Evolutionary conservation across 2,888 invertebrate species (phyloP), one percentile per base, ranked within the genome.

Genomic region (Oligia fasciuncula): DNA sequence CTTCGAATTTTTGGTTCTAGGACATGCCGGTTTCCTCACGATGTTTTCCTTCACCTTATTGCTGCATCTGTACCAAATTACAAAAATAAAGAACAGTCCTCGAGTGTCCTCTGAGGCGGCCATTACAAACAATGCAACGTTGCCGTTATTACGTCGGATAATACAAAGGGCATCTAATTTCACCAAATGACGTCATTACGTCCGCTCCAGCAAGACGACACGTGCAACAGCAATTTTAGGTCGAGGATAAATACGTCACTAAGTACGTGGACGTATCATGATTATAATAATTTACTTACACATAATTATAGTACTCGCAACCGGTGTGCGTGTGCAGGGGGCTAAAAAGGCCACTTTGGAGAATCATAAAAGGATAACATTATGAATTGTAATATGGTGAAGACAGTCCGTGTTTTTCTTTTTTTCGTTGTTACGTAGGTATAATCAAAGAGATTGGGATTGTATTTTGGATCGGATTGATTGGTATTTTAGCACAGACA

Each of bases 101-200:
- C 49, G 4, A 54, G 19, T 67, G 46, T 29, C 49, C 49, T 51
- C 29, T 17, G 17, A 43, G n/a, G 19, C 54, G n/a, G 46, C 6
- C 29, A 69, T 54, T 23, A 62, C 40, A 76, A 76, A 80, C 71
- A 81, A 71, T 72, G 76, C 81, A 51, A 76, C 66, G 54, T 68
- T 63, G 23, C 4, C 75, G 65, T 80, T 70, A 70, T 77, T 62
- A 77, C 60, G 43, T 35, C 19, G 5, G 14, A 40, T n/a, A 29
- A 70, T 68, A 63, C 40, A 73, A 66, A 70, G 23, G 23, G 65
- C 65, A 70, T 73, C 54, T 46, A 81, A 71, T 82, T 81, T 70
- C 46, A 66, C 46, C 43, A 66, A 76, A 81, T 60, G 57, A 51
- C 68, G 51, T 51, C 67, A 68, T 72, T 72, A 76, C 35, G 4